Evolutionary conservation across 2,113 vertebrate genomes (phyloP).

Genomic region (Alces alces): DNA sequence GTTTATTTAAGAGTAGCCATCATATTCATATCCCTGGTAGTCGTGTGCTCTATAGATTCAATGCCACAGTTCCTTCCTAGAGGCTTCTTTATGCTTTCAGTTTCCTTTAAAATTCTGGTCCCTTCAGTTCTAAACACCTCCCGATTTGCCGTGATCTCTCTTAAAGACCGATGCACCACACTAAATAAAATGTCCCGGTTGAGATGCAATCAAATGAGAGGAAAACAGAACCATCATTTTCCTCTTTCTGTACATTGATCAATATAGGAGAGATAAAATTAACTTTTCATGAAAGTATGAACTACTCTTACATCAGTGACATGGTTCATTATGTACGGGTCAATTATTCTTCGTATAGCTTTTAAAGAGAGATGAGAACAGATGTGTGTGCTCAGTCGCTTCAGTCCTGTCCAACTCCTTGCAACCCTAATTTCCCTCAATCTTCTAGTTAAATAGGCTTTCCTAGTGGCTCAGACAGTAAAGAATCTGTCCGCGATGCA

Average conservation of each 20-base stretch:
- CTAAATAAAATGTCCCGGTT: not conserved
- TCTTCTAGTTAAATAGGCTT: not conserved
- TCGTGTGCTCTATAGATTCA: not conserved
- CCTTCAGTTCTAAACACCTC: not conserved
- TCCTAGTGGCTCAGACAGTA: not conserved
- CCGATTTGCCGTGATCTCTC: not conserved
- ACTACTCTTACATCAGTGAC: not conserved
- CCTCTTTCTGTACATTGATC: not conserved
- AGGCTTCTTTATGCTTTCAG: not conserved
- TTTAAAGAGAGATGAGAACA: not conserved
- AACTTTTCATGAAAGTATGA: not conserved
- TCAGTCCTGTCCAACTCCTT: not conserved
- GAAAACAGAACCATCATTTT: not conserved
- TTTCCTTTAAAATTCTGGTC: not conserved
- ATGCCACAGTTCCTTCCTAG: not conserved
- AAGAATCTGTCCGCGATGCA: rapidly evolving
- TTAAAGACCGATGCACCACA: not conserved
- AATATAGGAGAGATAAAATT: not conserved
- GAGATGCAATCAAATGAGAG: not conserved
- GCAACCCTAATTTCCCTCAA: not conserved
- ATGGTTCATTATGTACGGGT: not conserved
- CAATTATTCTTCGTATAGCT: not conserved
- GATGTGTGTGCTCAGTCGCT: rapidly evolving
- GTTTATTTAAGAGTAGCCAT: not conserved
- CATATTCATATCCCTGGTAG: not conserved